phyloP scores from a whole-genome alignment of 2,888 invertebrate genomes.

The Chrysina gloriosa region DNA sequence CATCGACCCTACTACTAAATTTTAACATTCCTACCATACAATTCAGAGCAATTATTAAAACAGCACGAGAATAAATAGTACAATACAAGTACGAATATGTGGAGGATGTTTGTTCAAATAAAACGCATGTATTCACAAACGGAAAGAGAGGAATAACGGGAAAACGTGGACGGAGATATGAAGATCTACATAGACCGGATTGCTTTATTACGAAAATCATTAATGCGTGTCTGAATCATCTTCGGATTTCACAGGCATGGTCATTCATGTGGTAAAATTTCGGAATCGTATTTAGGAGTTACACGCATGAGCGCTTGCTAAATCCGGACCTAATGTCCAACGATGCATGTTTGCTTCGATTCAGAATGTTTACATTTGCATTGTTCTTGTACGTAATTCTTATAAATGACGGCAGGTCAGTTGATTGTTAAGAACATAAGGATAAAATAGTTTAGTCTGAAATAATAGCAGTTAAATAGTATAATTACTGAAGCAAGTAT shows the following conservation, averaged over 20 bases:
- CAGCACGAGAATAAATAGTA: not conserved
- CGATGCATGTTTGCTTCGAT: slow-evolving; percentile 22
- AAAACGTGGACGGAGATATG: not conserved
- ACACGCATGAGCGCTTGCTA: slow-evolving; percentile 18
- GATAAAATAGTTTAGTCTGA: too few relatives aligned
- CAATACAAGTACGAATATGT: not conserved
- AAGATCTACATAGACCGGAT: slow-evolving; percentile 5
- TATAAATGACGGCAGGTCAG: too few relatives aligned
- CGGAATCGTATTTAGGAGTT: slow-evolving; percentile 35
- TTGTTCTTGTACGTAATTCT: too few relatives aligned
- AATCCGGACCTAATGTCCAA: slow-evolving; percentile 21
- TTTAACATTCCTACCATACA: not conserved
- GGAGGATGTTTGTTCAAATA: not conserved
- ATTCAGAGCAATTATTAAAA: not conserved
- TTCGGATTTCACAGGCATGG: slow-evolving; percentile 34
- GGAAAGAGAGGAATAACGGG: not conserved
- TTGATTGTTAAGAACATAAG: not conserved
- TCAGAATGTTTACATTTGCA: slow-evolving; percentile 11
- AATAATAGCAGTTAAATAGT: too few relatives aligned
- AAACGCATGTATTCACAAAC: not conserved
- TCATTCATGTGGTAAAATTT: slow-evolving; percentile 35
- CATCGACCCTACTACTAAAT: too few relatives aligned
- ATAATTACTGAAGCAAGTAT: too few relatives aligned
- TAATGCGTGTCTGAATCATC: slow-evolving; percentile 33
- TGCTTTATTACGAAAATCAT: slow-evolving; percentile 28